Conservation (phyloP, 2,888 invertebrate species). For the Aporophyla nigra region DNA sequence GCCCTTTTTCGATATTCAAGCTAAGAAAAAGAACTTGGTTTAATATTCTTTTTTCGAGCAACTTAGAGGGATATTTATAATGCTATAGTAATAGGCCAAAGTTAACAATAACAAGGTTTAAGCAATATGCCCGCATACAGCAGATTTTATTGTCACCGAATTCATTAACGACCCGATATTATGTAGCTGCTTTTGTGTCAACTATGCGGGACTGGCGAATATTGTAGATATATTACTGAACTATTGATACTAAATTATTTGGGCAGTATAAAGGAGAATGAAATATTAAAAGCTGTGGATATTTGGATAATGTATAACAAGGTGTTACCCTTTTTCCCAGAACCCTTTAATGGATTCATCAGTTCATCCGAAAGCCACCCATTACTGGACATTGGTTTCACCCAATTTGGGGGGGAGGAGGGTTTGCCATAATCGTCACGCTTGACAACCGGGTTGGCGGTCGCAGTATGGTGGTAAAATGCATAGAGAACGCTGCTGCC, state of each 20-base stretch:
- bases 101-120: slow-evolving; percentile 6
- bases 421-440: no score
- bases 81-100: not conserved
- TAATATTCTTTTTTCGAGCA: not conserved
- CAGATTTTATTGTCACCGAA: slow-evolving; percentile 27
- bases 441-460: no score
- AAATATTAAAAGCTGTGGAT: not conserved
- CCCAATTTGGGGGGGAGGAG: no score
- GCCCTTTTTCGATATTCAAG: not conserved
- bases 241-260: not conserved
- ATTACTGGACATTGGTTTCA: no score
- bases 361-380: no score
- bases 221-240: slow-evolving; percentile 15
- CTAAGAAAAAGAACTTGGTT: not conserved
- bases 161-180: slow-evolving; percentile 17
- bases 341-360: no score
- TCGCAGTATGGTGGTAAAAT: no score
- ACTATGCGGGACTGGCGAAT: slow-evolving; percentile 34
- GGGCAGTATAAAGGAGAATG: not conserved
- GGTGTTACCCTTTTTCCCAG: not conserved
- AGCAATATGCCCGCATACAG: slow-evolving; percentile 47
- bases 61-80: slow-evolving; percentile 1
- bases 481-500: no score
- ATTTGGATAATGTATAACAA: not conserved
- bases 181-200: slow-evolving; percentile 18